Evolutionary conservation across 2,797 vertebrate species (phyloP).

Genomic region (Brotula barbata): DNA sequence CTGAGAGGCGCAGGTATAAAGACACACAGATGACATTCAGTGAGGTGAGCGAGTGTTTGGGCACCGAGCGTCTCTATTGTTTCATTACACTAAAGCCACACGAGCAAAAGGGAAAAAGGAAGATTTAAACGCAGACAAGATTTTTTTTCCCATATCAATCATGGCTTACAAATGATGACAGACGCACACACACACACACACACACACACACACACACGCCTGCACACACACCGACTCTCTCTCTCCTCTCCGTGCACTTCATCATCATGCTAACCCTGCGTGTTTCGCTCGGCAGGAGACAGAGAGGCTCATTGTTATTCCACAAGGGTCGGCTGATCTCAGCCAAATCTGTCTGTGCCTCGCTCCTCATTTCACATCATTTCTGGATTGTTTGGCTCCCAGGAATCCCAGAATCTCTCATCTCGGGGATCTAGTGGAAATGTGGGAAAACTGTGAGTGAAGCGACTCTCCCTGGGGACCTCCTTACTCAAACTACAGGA

Average conservation of each 20-base stretch:
- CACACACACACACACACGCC: slow-evolving; percentile 12
- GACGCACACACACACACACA: slow-evolving; percentile 14
- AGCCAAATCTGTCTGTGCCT: slow-evolving; percentile 73
- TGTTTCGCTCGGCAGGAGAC: slow-evolving; percentile 68
- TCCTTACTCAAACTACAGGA: slow-evolving; percentile 30
- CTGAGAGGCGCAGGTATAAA: slow-evolving; percentile 44
- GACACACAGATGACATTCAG: slow-evolving; percentile 47
- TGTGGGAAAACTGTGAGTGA: slow-evolving; percentile 64
- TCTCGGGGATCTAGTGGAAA: slow-evolving; percentile 64
- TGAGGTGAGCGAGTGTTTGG: slow-evolving; percentile 50
- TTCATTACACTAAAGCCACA: slow-evolving; percentile 55
- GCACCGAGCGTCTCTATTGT: slow-evolving; percentile 48
- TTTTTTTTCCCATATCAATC: slow-evolving; percentile 40
- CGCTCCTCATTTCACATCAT: slow-evolving; percentile 72
- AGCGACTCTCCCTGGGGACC: slow-evolving; percentile 50
- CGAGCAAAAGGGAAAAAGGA: slow-evolving; percentile 31
- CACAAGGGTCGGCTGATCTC: slow-evolving; percentile 72
- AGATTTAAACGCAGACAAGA: slow-evolving; percentile 35
- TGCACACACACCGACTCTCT: slow-evolving; percentile 26
- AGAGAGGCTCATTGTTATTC: slow-evolving; percentile 78
- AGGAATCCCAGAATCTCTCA: slow-evolving; percentile 67
- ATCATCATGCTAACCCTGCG: slow-evolving; percentile 71
- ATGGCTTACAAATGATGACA: slow-evolving; percentile 52
- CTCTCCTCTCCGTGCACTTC: slow-evolving; percentile 53
- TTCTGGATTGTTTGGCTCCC: slow-evolving; percentile 69